These are phyloP conservation scores for Peribatodes rhomboidaria DNA, from an alignment of 2,888 invertebrate genomes.

Conservation along the genomic window DNA sequence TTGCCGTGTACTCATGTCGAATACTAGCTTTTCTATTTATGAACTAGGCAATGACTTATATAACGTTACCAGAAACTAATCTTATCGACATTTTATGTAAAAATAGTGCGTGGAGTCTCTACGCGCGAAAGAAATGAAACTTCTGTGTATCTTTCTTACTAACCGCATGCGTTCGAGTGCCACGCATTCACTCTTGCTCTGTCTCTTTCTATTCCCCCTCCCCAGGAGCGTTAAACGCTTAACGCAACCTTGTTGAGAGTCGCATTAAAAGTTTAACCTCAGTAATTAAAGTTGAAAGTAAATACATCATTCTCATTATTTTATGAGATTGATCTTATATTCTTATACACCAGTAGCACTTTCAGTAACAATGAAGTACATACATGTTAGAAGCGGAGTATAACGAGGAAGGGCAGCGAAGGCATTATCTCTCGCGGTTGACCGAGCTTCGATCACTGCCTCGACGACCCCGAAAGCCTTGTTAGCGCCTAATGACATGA, in stretches of 20 bases:
- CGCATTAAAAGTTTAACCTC: too few species aligned
- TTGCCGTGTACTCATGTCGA: background rate
- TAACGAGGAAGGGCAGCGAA: conserved; percentile 55
- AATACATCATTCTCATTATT: background rate
- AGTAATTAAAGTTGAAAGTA: too few species aligned
- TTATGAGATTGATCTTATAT: conserved; percentile 6
- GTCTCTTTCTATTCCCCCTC: too few species aligned
- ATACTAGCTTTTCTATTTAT: background rate
- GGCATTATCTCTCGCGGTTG: conserved; percentile 82
- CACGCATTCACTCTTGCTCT: too few species aligned
- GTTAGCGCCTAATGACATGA: conserved; percentile 80
- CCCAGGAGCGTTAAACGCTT: too few species aligned
- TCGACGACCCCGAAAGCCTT: conserved; percentile 78
- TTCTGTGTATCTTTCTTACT: too few species aligned
- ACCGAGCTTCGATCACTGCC: conserved; percentile 81
- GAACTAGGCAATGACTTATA: background rate
- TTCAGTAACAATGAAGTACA: conserved; percentile 29
- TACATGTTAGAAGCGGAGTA: conserved; percentile 45
- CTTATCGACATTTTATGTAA: background rate
- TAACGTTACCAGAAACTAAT: background rate
- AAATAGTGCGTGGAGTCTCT: too few species aligned
- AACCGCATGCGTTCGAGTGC: too few species aligned
- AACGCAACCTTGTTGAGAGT: too few species aligned
- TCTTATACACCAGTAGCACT: conserved; percentile 13
- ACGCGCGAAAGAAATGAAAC: too few species aligned